Evolutionary conservation across 2,113 vertebrate species (phyloP).

Genomic region (Burhinus oedicnemus): DNA sequence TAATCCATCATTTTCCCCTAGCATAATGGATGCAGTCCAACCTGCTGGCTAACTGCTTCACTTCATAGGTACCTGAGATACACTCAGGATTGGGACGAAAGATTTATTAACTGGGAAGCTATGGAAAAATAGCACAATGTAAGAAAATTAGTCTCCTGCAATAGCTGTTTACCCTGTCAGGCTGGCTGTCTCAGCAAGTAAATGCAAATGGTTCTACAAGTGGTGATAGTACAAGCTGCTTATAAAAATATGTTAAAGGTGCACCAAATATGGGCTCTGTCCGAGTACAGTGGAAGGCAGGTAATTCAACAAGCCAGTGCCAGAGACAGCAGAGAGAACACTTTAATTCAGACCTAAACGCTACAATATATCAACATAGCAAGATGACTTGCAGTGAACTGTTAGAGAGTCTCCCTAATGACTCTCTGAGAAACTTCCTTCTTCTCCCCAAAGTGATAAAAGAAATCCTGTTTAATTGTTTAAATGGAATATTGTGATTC

Average conservation of each 20-base stretch:
- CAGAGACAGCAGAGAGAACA: neutral
- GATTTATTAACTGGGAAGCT: neutral
- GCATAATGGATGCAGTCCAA: neutral
- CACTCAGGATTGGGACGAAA: neutral
- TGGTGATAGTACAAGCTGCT: neutral
- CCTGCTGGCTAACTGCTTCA: neutral
- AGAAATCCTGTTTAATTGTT: neutral
- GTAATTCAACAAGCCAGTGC: neutral
- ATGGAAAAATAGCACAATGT: neutral
- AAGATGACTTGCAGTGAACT: neutral
- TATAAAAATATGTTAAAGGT: neutral
- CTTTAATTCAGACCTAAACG: neutral
- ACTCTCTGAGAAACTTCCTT: slow-evolving; percentile 32
- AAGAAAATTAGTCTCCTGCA: neutral
- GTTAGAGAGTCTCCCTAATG: slow-evolving; percentile 4
- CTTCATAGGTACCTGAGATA: neutral
- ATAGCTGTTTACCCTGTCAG: neutral
- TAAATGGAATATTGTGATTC: slow-evolving; percentile 16
- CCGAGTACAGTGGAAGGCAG: neutral
- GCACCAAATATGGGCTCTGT: neutral
- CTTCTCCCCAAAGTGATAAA: neutral
- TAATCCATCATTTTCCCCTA: neutral
- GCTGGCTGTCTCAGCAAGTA: neutral
- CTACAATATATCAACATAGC: neutral
- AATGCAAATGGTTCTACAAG: neutral